Evolutionary conservation across 2,888 invertebrate species (phyloP).

Genomic region (Catocala nupta): DNA sequence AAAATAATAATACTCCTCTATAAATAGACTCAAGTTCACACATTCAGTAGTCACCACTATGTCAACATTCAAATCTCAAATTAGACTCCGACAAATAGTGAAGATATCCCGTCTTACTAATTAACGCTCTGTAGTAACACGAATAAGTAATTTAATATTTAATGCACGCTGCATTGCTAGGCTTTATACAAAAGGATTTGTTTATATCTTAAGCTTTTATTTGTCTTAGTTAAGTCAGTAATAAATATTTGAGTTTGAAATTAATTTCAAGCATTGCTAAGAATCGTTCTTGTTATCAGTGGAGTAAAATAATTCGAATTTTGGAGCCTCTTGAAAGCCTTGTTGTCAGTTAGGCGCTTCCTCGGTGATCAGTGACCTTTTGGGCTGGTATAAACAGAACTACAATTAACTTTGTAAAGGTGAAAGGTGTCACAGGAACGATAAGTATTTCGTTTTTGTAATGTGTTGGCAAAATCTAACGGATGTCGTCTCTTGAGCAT

Average conservation of each 20-base stretch:
- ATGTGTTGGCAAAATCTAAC: no score
- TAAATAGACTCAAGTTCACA: slow-evolving; percentile 27
- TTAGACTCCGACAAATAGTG: slow-evolving; percentile 69
- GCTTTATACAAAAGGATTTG: not conserved
- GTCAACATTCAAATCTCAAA: slow-evolving; percentile 67
- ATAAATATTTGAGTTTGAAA: slow-evolving; percentile 3
- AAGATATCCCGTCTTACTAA: slow-evolving; percentile 60
- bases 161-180: slow-evolving; percentile 1
- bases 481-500: no score
- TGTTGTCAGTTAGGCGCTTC: no score
- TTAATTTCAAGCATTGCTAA: not conserved
- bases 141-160: slow-evolving; percentile 29
- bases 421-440: no score
- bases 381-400: no score
- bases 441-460: no score
- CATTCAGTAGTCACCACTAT: slow-evolving; percentile 31
- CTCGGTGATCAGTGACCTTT: no score
- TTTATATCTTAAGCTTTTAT: not conserved
- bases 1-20: no score
- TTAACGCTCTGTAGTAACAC: slow-evolving; percentile 50
- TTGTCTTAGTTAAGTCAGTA: not conserved
- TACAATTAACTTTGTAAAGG: no score
- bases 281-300: not conserved
- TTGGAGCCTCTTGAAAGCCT: no score
- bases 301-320: no score